Evolutionary conservation across 2,888 invertebrate genomes (phyloP), one percentile per base, ranked within the genome.

Genomic region (Mantis religiosa): DNA sequence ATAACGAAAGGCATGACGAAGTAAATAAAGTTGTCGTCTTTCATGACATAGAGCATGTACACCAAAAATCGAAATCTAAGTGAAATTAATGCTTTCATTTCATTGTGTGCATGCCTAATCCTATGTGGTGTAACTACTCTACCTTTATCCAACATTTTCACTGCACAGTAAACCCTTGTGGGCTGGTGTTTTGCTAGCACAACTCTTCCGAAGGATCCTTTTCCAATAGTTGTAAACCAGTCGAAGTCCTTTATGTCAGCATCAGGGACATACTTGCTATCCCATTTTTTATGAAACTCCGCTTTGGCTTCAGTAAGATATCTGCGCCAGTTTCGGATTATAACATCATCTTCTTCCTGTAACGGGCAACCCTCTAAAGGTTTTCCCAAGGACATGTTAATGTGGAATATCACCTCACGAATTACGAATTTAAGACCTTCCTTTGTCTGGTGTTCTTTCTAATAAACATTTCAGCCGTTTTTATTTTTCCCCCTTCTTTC

Each of bases 171-270:
- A 28, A 82, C 54, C 9, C 30, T 82, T 14, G 89, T 88, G n/a
- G 84, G 15, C 20, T 87, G 85, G 41, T 90, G 83, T n/a, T 71
- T 87, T 4, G 84, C 90, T 4, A 90, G 84, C 83, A 89, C 54
- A 8, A 90, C 90, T n/a, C 84, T 30, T 81, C 90, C 90, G 81
- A 90, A 90, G 12, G 90, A 84, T 25, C 90, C 90, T 25, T 87
- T 86, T 3, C 90, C 90, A n/a, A 90, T 82, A 28, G 90, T 90
- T 84, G 83, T 88, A 8, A 88, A n/a, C 30, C 54, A 47, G 7
- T 85, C 28, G 85, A 88, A 89, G 47, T 89, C 89, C 3, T 71
- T 4, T 3, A 71, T 4, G 20, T 71, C 25, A 6, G 54, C 54
- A 6, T 20, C 20, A 20, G 54, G 54, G 6, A 71, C 25, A 25